These are phyloP conservation scores for Mantis religiosa DNA, from an alignment of 2,888 invertebrate species.

Conservation along the genomic window DNA sequence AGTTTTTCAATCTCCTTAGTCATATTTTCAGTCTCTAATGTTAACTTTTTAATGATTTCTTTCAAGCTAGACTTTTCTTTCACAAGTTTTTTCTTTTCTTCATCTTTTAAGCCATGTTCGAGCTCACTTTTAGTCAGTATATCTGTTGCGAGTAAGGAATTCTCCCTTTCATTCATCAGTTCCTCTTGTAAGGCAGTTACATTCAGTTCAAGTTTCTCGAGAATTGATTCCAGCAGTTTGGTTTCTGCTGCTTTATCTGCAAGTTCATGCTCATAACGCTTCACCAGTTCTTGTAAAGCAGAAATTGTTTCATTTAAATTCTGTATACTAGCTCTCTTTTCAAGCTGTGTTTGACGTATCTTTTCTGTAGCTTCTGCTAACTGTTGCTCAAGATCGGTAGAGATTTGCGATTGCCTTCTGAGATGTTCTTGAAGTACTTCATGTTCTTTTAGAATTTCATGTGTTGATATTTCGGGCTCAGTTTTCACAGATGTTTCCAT, in stretches of 20 bases:
- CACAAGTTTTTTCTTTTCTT: neutral
- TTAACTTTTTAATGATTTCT: too few species aligned
- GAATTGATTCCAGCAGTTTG: neutral
- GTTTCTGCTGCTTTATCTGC: neutral
- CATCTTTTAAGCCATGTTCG: neutral
- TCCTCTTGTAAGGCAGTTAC: neutral
- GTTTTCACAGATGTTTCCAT: neutral
- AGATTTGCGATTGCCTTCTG: neutral
- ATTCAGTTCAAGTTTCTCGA: neutral
- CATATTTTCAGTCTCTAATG: neutral
- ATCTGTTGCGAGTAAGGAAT: neutral
- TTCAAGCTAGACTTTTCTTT: too few species aligned
- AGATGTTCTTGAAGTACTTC: neutral
- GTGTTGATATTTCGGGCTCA: neutral
- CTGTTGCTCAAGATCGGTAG: too few species aligned
- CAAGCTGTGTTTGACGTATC: too few species aligned
- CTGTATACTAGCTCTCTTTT: too few species aligned
- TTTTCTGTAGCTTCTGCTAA: too few species aligned
- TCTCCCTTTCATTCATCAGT: neutral
- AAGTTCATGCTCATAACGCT: neutral
- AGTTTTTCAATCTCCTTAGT: neutral
- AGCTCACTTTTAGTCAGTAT: neutral
- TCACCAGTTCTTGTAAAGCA: too few species aligned
- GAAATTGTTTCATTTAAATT: too few species aligned
- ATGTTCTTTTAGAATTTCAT: neutral